A percentile compares a stretch with the other conserved stretches of the same genome.
phyloP scores from a whole-genome alignment of 2,888 invertebrate species.

The Sarcophaga carnaria region DNA sequence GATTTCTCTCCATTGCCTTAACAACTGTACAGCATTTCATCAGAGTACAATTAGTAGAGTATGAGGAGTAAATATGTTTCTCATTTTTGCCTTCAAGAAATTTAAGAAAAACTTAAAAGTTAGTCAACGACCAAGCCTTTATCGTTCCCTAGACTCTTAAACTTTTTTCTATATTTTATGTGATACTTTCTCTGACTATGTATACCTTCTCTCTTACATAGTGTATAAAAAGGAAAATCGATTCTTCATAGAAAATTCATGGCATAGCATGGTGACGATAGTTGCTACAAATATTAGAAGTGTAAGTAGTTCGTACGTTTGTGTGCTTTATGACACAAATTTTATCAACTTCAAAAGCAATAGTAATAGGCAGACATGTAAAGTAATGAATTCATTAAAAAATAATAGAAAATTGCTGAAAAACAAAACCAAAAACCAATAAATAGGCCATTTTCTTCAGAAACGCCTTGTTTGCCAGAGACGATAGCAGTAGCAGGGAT shows the following conservation, averaged over 20 bases:
- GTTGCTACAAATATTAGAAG: background rate
- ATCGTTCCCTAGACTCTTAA: background rate
- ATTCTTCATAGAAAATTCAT: conserved; percentile 7
- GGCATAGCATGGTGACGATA: background rate
- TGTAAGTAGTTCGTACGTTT: background rate
- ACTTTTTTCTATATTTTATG: background rate
- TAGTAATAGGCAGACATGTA: background rate
- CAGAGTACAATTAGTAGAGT: conserved; percentile 11
- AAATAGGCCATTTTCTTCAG: no score
- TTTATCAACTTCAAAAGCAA: background rate
- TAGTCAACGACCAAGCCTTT: conserved; percentile 41
- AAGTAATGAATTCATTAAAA: background rate
- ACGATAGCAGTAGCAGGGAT: no score
- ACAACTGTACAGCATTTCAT: background rate
- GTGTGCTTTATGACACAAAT: conserved; percentile 34
- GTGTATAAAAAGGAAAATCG: background rate
- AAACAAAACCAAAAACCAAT: no score
- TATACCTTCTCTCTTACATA: background rate
- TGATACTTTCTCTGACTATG: background rate
- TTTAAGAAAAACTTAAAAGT: background rate
- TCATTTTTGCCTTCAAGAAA: conserved; percentile 20
- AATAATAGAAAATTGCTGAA: background rate
- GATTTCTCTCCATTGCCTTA: background rate
- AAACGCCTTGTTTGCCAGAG: no score
- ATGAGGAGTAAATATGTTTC: background rate